Percentiles rank a stretch among this genome's conserved stretches.
These are phyloP conservation scores for Dynastes maya DNA, from an alignment of 2,888 invertebrate species.

Conservation along the genomic window DNA sequence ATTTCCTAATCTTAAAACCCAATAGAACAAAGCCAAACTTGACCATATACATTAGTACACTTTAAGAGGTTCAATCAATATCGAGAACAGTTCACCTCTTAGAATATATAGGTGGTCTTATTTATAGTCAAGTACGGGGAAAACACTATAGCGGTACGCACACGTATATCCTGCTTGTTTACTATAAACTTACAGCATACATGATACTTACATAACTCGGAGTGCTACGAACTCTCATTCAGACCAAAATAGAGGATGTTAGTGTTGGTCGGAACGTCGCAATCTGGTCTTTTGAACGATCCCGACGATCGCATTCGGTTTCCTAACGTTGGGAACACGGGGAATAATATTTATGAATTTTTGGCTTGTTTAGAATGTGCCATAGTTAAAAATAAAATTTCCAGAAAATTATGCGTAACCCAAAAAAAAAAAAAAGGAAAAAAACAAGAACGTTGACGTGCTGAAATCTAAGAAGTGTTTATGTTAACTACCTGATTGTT, in stretches of 20 bases:
- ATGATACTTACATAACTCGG: slow-evolving; percentile 39
- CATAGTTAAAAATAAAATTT: slow-evolving; percentile 1
- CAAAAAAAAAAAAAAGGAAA: too few relatives aligned
- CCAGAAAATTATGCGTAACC: slow-evolving; percentile 1
- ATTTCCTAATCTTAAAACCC: too few relatives aligned
- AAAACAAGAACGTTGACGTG: too few relatives aligned
- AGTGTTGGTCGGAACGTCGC: neutral
- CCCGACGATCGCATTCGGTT: neutral
- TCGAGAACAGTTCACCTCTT: too few relatives aligned
- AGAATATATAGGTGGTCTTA: neutral
- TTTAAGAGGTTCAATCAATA: too few relatives aligned
- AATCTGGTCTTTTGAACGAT: neutral
- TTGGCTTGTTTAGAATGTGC: neutral
- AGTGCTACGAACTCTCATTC: slow-evolving; percentile 39
- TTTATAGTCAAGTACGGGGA: slow-evolving; percentile 31
- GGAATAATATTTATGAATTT: neutral
- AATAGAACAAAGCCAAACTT: too few relatives aligned
- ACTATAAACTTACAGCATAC: slow-evolving; percentile 29
- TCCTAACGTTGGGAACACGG: too few relatives aligned
- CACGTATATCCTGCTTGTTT: slow-evolving; percentile 25
- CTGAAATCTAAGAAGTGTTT: too few relatives aligned
- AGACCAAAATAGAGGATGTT: slow-evolving; percentile 35
- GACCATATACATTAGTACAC: too few relatives aligned
- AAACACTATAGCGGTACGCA: neutral
- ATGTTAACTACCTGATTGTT: too few relatives aligned